Evolutionary conservation across 2,113 vertebrate species (phyloP), one percentile per base, ranked within the genome.

Genomic region (Onychostoma macrolepis): DNA sequence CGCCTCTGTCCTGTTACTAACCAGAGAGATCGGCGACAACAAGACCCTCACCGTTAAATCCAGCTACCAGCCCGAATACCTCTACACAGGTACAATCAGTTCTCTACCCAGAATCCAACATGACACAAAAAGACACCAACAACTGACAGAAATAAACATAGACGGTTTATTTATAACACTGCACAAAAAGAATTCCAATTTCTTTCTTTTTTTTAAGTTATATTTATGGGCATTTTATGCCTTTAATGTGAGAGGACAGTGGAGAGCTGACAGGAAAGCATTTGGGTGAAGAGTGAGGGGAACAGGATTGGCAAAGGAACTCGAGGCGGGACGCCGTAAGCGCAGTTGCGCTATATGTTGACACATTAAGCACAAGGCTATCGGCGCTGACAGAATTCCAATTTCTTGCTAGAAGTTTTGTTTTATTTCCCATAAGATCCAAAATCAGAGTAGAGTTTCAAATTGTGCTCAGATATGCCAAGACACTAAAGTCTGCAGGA

Each of bases 21-120:
- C 97, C 24, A 95, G 98, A 89, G 98, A 99, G 91, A 95, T 99
- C 91, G 96, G 96, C 4, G 97, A 98, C 93, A 96, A 95, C 85
- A 99, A 98, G 91, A 98, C 97, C 0, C 95, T 99, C 58, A 99
- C 98, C 1, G 93, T 98, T 13, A 97, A 98, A 84, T 96, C 98
- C 81, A 96, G 94, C 83, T 97, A 96, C 84, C 95, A 97, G 86
- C 96, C 97, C 6, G 97, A 99, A 76, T 98, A 97, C 90, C 96
- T 97, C 85, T 97, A 97, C 80, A 97, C 97, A 90, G 96, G 98
- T 99, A 95, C 30, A 86, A 4, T 84, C 56, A 77, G 82, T 30
- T 45, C n/a, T 33, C n/a, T 45, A 50, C 65, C 45, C 67, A 72
- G 2, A 38, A 50, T 56, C 6, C 11, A 58, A 11, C 6, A 58